Conservation (phyloP, 2,113 vertebrate genomes). For the Carassius auratus region DNA sequence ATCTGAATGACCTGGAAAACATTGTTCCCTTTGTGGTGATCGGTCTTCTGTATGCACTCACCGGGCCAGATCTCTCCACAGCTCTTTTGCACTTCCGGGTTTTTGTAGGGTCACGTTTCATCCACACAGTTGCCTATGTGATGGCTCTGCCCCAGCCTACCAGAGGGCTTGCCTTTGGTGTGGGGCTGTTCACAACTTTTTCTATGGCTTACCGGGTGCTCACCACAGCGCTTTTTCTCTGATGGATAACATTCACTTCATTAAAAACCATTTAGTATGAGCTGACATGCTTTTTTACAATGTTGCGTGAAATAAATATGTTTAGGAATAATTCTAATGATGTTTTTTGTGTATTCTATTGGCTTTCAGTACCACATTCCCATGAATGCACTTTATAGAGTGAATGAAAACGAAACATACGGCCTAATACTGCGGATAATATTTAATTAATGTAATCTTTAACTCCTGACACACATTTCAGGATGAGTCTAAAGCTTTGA, state of each 20-base stretch:
- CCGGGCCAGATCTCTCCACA: slow-evolving; percentile 69
- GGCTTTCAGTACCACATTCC: neutral
- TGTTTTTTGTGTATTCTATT: neutral
- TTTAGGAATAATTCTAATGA: neutral
- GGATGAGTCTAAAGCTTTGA: slow-evolving; percentile 4
- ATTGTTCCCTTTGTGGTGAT: slow-evolving; percentile 81
- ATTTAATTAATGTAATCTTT: neutral
- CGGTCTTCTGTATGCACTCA: slow-evolving; percentile 80
- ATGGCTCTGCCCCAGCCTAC: slow-evolving; percentile 79
- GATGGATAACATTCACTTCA: neutral
- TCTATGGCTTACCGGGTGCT: slow-evolving; percentile 81
- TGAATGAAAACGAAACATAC: neutral
- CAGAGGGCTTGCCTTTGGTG: slow-evolving; percentile 71
- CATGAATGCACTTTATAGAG: neutral
- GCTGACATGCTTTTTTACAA: neutral
- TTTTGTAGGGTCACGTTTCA: slow-evolving; percentile 73
- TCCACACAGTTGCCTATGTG: slow-evolving; percentile 78
- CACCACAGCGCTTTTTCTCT: slow-evolving; percentile 68
- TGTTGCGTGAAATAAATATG: neutral
- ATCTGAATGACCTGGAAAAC: slow-evolving; percentile 86
- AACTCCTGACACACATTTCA: neutral
- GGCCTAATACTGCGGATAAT: neutral
- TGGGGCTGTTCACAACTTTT: slow-evolving; percentile 72
- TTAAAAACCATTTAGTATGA: neutral
- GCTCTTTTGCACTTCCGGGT: slow-evolving; percentile 83